Evolutionary conservation across 2,113 vertebrate species (phyloP), one percentile per base, ranked within the genome.

Genomic region (Centropristis striata): DNA sequence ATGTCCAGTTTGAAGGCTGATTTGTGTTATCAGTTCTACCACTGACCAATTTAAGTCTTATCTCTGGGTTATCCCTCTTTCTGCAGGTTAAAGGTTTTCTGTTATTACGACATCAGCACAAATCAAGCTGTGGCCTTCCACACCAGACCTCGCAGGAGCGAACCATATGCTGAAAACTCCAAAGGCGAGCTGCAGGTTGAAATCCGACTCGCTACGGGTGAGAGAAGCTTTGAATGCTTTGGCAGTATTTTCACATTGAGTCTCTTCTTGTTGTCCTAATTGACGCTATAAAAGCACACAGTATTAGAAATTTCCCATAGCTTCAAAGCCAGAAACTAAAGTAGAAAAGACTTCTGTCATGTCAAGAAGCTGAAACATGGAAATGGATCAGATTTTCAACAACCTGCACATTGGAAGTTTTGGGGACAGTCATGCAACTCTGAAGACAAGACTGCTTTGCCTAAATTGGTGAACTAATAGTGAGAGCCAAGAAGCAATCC

Each of bases 171-270:
- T 32, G 88, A 91, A 14, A 70, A 89, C 16, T 87, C 75, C 4
- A 77, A 61, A 28, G 32, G 32, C 32, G 44, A 86, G 4, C 78
- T 93, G 20, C 28, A 73, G 5, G 77, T 94, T 6, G 66, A 47
- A 46, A 83, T 95, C 77, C 91, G 85, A 75, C 78, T 94, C 1
- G 70, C 94, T 64, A 2, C 60, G 3, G 94, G 95, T 95, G 79
- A 71, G 80, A 3, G 1, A 20, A 1, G 21, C 20, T 60, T 37
- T n/a, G 8, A 27, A 20, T 21, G 41, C 11, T 1, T 6, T 18
- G 18, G 3, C 32, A n/a, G n/a, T n/a, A n/a, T n/a, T 36, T 8
- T 8, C 28, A 55, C 23, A 4, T 2, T 18, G 4, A 15, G 15
- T 15, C 32, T 47, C 11, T 4, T 51, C 15, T 21, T 21, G 14